These are phyloP conservation scores for Notoglanidium macrostoma DNA, from an alignment of 2,797 vertebrate genomes.

Conservation along the genomic window DNA sequence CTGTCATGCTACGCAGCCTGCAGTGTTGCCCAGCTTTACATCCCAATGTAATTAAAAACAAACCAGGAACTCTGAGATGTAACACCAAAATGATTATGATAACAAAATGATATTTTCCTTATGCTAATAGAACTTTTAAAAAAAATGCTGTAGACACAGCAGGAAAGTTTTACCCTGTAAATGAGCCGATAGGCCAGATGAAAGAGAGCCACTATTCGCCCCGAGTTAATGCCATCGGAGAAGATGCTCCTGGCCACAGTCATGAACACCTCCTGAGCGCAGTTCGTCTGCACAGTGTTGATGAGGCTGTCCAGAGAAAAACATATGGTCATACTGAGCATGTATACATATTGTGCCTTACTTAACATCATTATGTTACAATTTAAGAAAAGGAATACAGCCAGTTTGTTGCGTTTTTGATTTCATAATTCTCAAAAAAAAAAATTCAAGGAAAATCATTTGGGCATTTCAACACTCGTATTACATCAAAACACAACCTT, in stretches of 20 bases:
- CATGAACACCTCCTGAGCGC: conserved; percentile 75
- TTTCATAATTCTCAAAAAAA: background rate
- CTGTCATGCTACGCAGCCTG: background rate
- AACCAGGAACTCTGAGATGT: background rate
- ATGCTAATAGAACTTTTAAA: background rate
- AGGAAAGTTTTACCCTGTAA: conserved; percentile 66
- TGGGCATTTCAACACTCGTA: background rate
- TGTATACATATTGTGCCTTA: background rate
- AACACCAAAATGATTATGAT: background rate
- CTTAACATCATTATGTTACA: background rate
- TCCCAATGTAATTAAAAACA: background rate
- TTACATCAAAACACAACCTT: background rate
- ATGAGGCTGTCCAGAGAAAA: conserved; percentile 66
- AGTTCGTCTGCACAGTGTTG: conserved; percentile 68
- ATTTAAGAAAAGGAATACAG: background rate
- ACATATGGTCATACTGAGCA: background rate
- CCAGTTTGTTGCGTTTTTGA: background rate
- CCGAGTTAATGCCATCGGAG: conserved; percentile 77
- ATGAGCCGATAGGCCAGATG: conserved; percentile 77
- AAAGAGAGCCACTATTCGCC: conserved; percentile 76
- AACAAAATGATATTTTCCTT: too few species aligned
- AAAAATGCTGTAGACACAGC: background rate
- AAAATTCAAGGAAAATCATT: background rate
- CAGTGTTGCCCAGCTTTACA: background rate
- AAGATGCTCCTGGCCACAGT: conserved; percentile 74